Evolutionary conservation across 2,113 vertebrate species (phyloP), one percentile per base, ranked within the genome.

Genomic region (Columba janthina): DNA sequence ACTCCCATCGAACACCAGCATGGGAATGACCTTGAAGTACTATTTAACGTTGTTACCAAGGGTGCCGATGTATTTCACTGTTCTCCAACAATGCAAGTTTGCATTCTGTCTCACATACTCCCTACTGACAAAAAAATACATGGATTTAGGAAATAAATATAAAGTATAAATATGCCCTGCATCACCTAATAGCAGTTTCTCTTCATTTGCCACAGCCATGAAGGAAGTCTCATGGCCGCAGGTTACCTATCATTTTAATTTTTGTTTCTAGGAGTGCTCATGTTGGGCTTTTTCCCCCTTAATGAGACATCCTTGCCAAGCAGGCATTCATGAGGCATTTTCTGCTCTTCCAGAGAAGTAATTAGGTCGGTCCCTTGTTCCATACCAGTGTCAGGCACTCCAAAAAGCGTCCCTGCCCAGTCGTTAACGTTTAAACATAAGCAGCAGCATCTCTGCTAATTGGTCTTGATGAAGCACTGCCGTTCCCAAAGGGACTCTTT

Each of bases 261-360:
- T 98, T 96, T 98, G 86, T 96, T 97, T 96, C 97, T 95, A 97
- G 97, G 96, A 98, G 96, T 96, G 92, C 94, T 97, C 97, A 91
- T 97, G 93, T 96, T 97, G 96, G 69, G 20, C 7, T 94, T 88
- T 95, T 97, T 94, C 94, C 95, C 44, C 80, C 96, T 98, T 98
- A 98, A 98, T 98, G 98, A 98, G 98, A 98, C 87, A 95, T 97
- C 96, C 96, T 98, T 98, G 98, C 98, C 98, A 98, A 98, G 95
- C 96, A 97, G 87, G 93, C 97, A 98, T 98, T 98, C 98, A 98
- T 67, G 32, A 97, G 96, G 96, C 97, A 98, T 98, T 98, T 97
- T 98, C 97, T 97, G 97, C 97, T 98, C 97, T 98, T 98, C 97
- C 90, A 97, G 96, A 97, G 96, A 94, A 98, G 97, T 98, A 98